Evolutionary conservation across 2,797 vertebrate species (phyloP).

Genomic region (Pseudochirops corinnae): DNA sequence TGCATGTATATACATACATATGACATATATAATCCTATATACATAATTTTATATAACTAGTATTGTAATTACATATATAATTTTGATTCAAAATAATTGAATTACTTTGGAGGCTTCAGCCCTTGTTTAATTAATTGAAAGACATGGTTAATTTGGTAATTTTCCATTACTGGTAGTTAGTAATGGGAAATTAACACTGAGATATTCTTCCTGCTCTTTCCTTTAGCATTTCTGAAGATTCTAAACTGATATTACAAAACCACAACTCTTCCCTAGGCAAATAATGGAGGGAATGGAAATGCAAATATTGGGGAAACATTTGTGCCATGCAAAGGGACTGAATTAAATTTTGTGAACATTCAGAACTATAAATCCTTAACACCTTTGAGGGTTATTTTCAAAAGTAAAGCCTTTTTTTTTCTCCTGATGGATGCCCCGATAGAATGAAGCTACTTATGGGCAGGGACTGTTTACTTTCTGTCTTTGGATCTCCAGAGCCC

Average conservation of each 20-base stretch:
- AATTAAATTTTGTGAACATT: constrained; percentile 21
- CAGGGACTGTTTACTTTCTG: not conserved
- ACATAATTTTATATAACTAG: not conserved
- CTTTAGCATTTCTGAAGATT: constrained; percentile 1
- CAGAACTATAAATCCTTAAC: not conserved
- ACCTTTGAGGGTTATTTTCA: not conserved
- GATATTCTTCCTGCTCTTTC: not conserved
- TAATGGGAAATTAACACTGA: constrained; percentile 27
- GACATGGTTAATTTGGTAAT: not conserved
- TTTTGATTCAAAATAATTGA: not conserved
- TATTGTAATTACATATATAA: not conserved
- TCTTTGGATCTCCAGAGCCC: not conserved
- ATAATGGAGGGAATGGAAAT: not conserved
- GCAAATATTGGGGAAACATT: constrained; percentile 44
- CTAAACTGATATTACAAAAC: constrained; percentile 10
- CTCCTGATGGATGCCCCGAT: not conserved
- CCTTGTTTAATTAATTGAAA: not conserved
- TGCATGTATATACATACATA: not conserved
- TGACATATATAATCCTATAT: not conserved
- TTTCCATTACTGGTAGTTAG: not conserved
- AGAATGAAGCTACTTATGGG: not conserved
- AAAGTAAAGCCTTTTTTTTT: not conserved
- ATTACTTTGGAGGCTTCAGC: not conserved
- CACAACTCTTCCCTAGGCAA: constrained; percentile 7
- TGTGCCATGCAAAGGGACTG: constrained; percentile 42